Base-by-base conservation (phyloP, 1,140 invertebrate genomes). In the Pseudomyrmex concolor region DNA sequence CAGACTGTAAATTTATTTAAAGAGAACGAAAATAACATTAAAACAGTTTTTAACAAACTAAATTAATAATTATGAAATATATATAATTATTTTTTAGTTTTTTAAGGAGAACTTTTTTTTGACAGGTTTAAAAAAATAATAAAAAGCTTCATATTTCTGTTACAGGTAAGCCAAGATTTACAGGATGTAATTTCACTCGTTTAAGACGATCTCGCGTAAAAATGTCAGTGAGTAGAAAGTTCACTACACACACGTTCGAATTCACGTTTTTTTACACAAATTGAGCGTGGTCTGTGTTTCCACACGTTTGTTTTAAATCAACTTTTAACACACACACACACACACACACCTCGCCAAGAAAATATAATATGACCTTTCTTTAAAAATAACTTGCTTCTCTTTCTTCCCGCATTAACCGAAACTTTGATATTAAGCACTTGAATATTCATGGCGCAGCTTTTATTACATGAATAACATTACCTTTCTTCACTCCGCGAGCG, bases 141-240 rank as follows among this genome's bases (percentile, higher is more conserved):
- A 54, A 57, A 62, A 22, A 17, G 34, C 34, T 12, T 62, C 57
- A 54, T 80, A 34, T 84, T 91, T 89, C 57, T 90, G 87, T 91
- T 91, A 83, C 89, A 91, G 90, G 89, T 90, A 86, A 90, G 87
- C 22, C 10, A 55, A 34, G 71, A 83, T 50, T 66, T 76, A 48
- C 34, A 63, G 76, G 71, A 43, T 45, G 9, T 50, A 64, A n/a
- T 13, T 25, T 34, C 8, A 10, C 25, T 13, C 22, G 7, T 34
- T 13, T 51, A 70, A 71, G 45, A 50, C 25, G 66, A 48, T 60
- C 15, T 22, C 19, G 54, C 55, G 12, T 50, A 19, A 64, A 19
- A 64, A 68, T 9, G 22, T 19, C 68, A 50, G 76, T 80, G 54
- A 80, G 66, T 48, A 50, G 12, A 60, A 59, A 59, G 71, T 45